Percentiles rank a stretch among this genome's conserved stretches.
phyloP scores from a whole-genome alignment of 2,797 vertebrate genomes.

The Aulostomus chinensis region DNA sequence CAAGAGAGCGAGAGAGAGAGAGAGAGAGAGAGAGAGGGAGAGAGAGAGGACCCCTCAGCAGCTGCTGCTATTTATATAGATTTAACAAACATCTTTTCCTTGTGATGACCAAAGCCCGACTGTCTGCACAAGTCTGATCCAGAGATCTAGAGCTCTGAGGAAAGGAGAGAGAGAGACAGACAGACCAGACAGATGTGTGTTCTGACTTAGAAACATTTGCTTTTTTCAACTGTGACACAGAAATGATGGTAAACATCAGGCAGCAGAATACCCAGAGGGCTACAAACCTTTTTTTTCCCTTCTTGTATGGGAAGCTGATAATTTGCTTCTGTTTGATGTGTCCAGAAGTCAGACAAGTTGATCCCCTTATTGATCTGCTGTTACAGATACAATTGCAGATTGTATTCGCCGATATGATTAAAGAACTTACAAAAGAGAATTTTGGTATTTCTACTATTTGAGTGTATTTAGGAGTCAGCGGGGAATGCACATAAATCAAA shows the following conservation, averaged over 20 bases:
- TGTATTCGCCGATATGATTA: no score
- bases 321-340: not conserved
- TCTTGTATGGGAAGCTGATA: not conserved
- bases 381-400: no score
- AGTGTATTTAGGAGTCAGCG: no score
- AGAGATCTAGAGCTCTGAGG: conserved; percentile 44
- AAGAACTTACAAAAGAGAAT: no score
- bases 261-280: not conserved
- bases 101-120: conserved; percentile 57
- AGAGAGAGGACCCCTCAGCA: not conserved
- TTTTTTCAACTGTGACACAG: conserved; percentile 37
- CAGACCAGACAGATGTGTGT: conserved; percentile 59
- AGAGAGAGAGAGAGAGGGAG: conserved; percentile 10
- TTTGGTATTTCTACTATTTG: no score
- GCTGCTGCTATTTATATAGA: conserved; percentile 40
- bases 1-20: not conserved
- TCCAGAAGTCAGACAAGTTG: no score
- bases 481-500: no score
- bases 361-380: no score
- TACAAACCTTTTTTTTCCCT: not conserved
- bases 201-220: conserved; percentile 33
- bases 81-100: conserved; percentile 55
- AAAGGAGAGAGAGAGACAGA: conserved; percentile 46
- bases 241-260: conserved; percentile 41
- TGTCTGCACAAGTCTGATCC: conserved; percentile 70